Evolutionary conservation across 2,113 vertebrate genomes (phyloP).

Genomic region (Neogobius melanostomus): DNA sequence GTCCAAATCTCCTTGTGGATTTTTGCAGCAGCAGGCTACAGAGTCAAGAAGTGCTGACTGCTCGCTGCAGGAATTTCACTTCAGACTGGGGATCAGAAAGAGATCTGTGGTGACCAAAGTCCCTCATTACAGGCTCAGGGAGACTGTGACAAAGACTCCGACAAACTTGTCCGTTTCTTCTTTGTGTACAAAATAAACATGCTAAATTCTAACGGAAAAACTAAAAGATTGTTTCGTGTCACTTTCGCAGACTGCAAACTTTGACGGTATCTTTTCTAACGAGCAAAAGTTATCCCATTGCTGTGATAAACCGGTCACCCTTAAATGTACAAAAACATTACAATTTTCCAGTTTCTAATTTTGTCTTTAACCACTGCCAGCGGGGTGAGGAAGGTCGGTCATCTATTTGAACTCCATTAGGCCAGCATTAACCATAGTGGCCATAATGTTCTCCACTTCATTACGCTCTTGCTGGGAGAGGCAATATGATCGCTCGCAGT

Average conservation of each 20-base stretch:
- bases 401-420: constrained; percentile 68
- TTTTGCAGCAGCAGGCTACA: constrained; percentile 66
- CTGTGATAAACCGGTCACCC: constrained; percentile 17
- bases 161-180: constrained; percentile 50
- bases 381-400: constrained; percentile 54
- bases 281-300: neutral
- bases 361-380: constrained; percentile 59
- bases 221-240: too few species aligned
- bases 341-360: constrained; percentile 63
- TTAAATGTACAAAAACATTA: constrained; percentile 47
- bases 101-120: constrained; percentile 60
- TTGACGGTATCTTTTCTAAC: neutral
- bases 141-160: constrained; percentile 57
- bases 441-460: constrained; percentile 71
- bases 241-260: neutral
- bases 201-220: neutral
- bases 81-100: constrained; percentile 59
- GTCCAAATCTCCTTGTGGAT: constrained; percentile 63
- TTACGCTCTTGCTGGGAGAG: constrained; percentile 61
- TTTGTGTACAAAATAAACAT: too few species aligned
- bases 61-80: constrained; percentile 63
- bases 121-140: constrained; percentile 61
- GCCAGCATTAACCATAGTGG: constrained; percentile 63
- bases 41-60: constrained; percentile 67
- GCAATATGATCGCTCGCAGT: constrained; percentile 55